These are phyloP conservation scores for Seladonia tumulorum DNA, from an alignment of 2,888 invertebrate genomes.

Conservation along the genomic window DNA sequence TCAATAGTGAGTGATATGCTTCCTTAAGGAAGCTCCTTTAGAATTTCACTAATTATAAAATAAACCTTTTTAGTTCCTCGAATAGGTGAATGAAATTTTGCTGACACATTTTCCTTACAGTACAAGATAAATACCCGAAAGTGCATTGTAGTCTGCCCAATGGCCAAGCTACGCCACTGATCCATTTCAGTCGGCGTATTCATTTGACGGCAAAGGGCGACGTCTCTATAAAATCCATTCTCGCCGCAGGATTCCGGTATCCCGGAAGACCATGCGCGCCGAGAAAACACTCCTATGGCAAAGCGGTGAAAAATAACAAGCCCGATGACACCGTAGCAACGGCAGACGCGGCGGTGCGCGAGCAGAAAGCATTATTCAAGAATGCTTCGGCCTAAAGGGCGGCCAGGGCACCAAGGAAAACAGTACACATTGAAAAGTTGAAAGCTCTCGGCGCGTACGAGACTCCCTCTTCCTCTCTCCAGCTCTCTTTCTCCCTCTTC, in stretches of 20 bases:
- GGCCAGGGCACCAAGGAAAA: slow-evolving; percentile 11
- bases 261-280: neutral
- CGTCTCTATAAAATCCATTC: neutral
- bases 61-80: neutral
- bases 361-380: slow-evolving; percentile 29
- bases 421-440: slow-evolving; percentile 13
- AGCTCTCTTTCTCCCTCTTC: too few species aligned
- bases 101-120: neutral
- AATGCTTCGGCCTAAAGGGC: neutral
- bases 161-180: neutral
- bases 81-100: neutral
- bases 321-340: slow-evolving; percentile 12
- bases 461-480: neutral
- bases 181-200: neutral
- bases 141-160: neutral
- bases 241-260: neutral
- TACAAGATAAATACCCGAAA: neutral
- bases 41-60: neutral
- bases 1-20: too few species aligned
- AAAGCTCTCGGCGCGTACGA: neutral
- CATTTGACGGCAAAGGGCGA: neutral
- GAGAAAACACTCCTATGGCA: neutral
- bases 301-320: slow-evolving; percentile 17
- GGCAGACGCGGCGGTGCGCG: neutral
- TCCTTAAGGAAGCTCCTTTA: neutral